Base-by-base conservation (phyloP, 2,113 vertebrate species). In the Patagioenas fasciata region DNA sequence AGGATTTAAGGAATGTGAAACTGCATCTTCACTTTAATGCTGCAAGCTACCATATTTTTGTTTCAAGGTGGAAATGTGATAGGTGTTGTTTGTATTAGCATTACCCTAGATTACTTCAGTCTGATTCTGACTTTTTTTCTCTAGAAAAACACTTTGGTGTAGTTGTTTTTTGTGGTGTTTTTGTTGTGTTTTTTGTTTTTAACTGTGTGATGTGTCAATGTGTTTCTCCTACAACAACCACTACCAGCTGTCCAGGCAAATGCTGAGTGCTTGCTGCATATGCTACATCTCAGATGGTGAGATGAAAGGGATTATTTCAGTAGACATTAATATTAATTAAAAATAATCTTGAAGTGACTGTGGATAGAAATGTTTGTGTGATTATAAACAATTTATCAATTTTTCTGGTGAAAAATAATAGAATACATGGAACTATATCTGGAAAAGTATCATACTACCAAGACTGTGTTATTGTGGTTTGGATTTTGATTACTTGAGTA, bases 241-340 rank as follows among this genome's bases (percentile, higher is more conserved):
- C 34, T 66, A 66, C 93, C 93, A 95, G 90, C 91, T 95, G 93
- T 83, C 88, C 69, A 86, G 85, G 69, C 92, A 96, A 84, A 94
- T 96, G 91, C 60, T 88, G 90, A 93, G 67, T 60, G 88, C 57
- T 91, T 88, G 60, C 53, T 93, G 69, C 93, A 88, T 93, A 83
- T 96, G 90, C 48, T 93, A 92, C 53, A 91, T 93, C 85, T 96
- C 95, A 93, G 86, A 83, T 93, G 77, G 75, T 90, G 91, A 95
- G 67, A 90, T 92, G 79, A 70, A 95, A 93, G 28, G 50, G 64
- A 54, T 91, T 54, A 88, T 84, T 73, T 74, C 38, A 71, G 60
- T 61, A 93, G 92, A 51, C 38, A 21, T 88, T 51, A 64, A 44
- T 88, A 80, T 83, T 94, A 94, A 79, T 85, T 93, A 40, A 90